Evolutionary conservation across 2,113 vertebrate species (phyloP).

Genomic region (Ibidorhyncha struthersii): DNA sequence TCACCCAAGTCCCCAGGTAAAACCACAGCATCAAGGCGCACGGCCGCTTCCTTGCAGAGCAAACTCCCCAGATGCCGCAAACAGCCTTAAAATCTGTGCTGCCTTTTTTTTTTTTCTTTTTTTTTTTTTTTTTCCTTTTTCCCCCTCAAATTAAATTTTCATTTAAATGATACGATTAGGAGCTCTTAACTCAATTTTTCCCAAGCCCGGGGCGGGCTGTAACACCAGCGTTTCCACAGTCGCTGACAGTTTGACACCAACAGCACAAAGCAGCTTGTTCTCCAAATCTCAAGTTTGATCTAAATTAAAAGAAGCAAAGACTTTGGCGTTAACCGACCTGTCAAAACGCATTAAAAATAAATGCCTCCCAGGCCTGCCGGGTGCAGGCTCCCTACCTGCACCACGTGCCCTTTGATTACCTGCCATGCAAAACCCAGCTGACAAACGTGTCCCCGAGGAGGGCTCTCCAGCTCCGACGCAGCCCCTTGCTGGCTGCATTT

Average conservation of each 20-base stretch:
- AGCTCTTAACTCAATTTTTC: background rate
- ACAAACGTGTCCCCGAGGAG: background rate
- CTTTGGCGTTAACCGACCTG: slow-evolving; percentile 6
- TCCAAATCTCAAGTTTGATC: slow-evolving; percentile 45
- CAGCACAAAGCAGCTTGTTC: slow-evolving; percentile 30
- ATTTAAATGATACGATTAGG: background rate
- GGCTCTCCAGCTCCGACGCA: background rate
- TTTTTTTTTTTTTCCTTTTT: no score
- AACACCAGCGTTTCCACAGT: background rate
- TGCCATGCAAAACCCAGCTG: background rate
- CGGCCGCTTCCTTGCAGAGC: rapidly evolving
- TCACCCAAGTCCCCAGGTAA: background rate
- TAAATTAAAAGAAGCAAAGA: slow-evolving; percentile 59
- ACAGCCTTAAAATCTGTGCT: background rate
- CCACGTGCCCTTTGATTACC: background rate
- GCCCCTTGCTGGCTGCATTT: background rate
- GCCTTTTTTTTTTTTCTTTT: no score
- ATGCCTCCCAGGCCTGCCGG: slow-evolving; percentile 8
- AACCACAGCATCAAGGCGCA: background rate
- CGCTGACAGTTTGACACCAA: slow-evolving; percentile 23
- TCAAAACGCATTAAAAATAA: slow-evolving; percentile 29
- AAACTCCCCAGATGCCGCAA: background rate
- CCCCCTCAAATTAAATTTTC: background rate
- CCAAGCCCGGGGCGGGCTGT: background rate
- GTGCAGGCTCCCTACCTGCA: background rate